Conservation (phyloP, 2,888 invertebrate species). For the Amphiduros pacificus region DNA sequence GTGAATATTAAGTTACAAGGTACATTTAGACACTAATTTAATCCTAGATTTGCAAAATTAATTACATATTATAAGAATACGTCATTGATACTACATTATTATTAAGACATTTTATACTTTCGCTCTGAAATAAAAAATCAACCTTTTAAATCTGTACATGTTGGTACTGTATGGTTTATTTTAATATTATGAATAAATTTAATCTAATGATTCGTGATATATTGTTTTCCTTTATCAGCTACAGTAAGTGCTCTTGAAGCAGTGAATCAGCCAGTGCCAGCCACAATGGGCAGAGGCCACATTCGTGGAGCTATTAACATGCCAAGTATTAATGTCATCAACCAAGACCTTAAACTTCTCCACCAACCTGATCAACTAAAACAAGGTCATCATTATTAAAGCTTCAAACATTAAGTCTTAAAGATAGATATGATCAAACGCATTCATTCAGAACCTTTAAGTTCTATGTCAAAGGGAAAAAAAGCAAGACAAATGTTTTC, state of each 20-base stretch:
- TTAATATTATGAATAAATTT: too few species aligned
- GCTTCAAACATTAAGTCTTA: not conserved
- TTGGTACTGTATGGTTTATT: too few species aligned
- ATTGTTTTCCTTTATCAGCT: not conserved
- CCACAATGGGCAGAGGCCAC: conserved; percentile 22
- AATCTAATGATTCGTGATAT: not conserved
- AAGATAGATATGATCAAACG: not conserved
- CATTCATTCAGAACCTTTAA: not conserved
- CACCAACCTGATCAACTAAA: not conserved
- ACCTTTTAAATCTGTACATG: too few species aligned
- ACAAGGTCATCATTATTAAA: too few species aligned
- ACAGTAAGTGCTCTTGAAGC: not conserved
- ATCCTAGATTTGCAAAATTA: too few species aligned
- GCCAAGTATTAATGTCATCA: conserved; percentile 26
- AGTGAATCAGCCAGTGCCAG: not conserved
- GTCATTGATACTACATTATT: too few species aligned
- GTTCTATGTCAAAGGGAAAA: not conserved
- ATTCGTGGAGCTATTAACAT: conserved; percentile 35
- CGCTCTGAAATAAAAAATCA: too few species aligned
- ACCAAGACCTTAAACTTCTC: conserved; percentile 18
- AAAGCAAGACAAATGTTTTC: too few species aligned
- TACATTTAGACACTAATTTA: too few species aligned
- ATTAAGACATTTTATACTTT: too few species aligned
- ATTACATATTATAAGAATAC: too few species aligned
- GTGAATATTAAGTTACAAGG: too few species aligned